Base-by-base conservation (phyloP, 2,113 vertebrate species). In the Hyla sarda region DNA sequence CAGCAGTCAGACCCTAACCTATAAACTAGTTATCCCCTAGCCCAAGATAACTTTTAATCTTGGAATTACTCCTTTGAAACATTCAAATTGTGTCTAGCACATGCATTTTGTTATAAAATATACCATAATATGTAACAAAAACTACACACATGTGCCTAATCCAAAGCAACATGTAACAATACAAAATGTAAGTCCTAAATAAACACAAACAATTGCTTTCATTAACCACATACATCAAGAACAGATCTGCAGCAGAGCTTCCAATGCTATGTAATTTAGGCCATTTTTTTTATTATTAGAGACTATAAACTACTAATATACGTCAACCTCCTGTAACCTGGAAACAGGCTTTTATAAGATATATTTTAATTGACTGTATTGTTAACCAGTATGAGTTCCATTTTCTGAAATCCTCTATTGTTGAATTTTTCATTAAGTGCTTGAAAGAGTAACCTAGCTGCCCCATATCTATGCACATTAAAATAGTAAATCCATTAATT, bases 401-500 rank as follows among this genome's bases (percentile, higher is more conserved):
- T 25, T 67, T 16, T 47, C 12, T 47, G 67, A 73, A 73, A 32
- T 67, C 2, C 21, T 73, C 17, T 45, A 41, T 76, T 54, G 47
- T 52, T 52, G 3, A 28, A 76, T 76, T 23, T 52, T 76, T 75
- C 73, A 25, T 25, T 50, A 52, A 52, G 47, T 45, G n/a, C 21
- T 23, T 73, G 45, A 73, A n/a, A 30, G 47, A 76, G 47, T 17
- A 52, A 4, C 13, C n/a, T 52, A 76, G 25, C 25, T 52, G 47
- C n/a, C 48, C 47, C 28, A 52, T 52, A 14, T 52, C 41, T 47
- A 16, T 14, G 14, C 48, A 50, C 48, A 50, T 52, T 52, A 52
- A 17, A 6, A 76, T 30, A 76, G 74, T 30, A 76, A 52, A 76
- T 52, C 7, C 47, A 76, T 30, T 76, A 28, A 52, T 76, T 52